Conservation (phyloP, 1,140 invertebrate species). For the Ostrea denselamellosa region DNA sequence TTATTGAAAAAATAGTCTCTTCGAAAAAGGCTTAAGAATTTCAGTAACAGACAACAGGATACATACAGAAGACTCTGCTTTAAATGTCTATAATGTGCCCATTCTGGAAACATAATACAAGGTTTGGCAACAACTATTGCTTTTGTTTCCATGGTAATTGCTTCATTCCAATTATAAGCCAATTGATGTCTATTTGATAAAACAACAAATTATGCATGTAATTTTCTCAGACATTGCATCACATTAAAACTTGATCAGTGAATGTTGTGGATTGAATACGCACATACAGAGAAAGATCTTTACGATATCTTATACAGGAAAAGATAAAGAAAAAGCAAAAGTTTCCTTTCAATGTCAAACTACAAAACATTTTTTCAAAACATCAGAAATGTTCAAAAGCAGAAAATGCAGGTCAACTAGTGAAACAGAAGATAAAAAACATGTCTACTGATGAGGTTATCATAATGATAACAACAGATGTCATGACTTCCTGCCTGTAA, state of each 20-base stretch:
- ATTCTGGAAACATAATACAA: too few species aligned
- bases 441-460: slow-evolving; percentile 18
- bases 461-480: slow-evolving; percentile 25
- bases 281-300: background rate
- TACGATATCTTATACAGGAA: background rate
- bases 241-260: slow-evolving; percentile 1
- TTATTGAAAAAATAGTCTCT: too few species aligned
- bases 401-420: slow-evolving; percentile 25
- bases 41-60: too few species aligned
- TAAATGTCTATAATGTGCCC: too few species aligned
- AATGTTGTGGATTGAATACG: background rate
- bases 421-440: slow-evolving; percentile 12
- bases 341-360: slow-evolving; percentile 1
- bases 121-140: background rate
- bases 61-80: too few species aligned
- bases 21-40: too few species aligned
- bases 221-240: background rate
- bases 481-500: background rate
- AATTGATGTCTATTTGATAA: background rate
- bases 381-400: background rate
- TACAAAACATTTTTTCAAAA: background rate
- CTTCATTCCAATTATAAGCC: background rate
- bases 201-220: background rate
- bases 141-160: slow-evolving; percentile 8
- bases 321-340: background rate